These are phyloP conservation scores for Chionis minor DNA, from an alignment of 2,113 vertebrate species.

Conservation along the genomic window DNA sequence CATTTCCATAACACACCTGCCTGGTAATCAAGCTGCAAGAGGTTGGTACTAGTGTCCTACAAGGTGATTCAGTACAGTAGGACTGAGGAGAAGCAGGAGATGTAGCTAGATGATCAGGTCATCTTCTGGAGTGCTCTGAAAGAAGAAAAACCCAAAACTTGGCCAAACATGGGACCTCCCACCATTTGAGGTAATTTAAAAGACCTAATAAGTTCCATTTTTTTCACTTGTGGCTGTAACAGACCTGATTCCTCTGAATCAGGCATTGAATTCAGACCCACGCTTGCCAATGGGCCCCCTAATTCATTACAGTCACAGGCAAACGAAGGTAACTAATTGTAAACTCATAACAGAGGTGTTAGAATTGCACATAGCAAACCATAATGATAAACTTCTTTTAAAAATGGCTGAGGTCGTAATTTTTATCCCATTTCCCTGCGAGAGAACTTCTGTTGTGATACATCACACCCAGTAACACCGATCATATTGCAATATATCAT, in stretches of 20 bases:
- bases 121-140: neutral
- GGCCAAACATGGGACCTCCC: neutral
- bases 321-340: neutral
- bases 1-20: neutral
- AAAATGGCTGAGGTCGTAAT: neutral
- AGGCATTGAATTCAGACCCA: neutral
- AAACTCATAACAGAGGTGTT: neutral
- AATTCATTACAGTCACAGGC: neutral
- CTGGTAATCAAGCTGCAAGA: neutral
- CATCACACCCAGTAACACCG: neutral
- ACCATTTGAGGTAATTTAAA: neutral
- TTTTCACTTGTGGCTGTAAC: neutral
- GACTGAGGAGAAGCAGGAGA: neutral
- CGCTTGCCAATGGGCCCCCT: rapidly evolving
- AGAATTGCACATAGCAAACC: neutral
- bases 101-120: rapidly evolving
- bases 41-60: neutral
- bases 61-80: neutral
- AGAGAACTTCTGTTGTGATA: neutral
- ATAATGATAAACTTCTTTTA: neutral
- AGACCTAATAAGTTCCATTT: rapidly evolving
- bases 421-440: neutral
- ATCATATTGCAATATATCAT: neutral
- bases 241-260: neutral
- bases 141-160: neutral